Evolutionary conservation across 1,140 invertebrate species (phyloP), one percentile per base, ranked within the genome.

Genomic region (Lepidurus apus): DNA sequence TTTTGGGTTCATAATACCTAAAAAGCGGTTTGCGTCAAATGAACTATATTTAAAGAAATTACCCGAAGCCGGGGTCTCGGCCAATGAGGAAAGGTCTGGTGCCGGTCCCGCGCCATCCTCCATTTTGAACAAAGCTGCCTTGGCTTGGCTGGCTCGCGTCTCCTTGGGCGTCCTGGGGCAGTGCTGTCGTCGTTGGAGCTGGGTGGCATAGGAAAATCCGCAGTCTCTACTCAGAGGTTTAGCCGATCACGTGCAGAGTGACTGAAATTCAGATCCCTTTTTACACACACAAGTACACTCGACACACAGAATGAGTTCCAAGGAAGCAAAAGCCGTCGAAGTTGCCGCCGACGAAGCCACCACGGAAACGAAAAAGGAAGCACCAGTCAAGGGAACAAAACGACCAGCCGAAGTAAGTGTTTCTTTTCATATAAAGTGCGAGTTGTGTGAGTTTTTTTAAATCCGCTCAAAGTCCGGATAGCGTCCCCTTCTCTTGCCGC

Each of bases 321-420:
- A 79, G 78, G 78, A 79, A 79, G 73, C 73, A 42, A 79, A 73
- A 74, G 73, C 65, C 24, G 34, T 34, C 34, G 78, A 79, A 79
- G 78, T 79, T 74, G 78, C 43, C 43, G 78, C 78, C n/a, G 78
- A 79, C 44, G 78, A 79, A 77, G 76, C 65, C 42, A 77, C 65
- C 73, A 74, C 78, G 73, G 73, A 43, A 43, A 74, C 74, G 24
- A 74, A 74, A 43, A 79, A 79, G 44, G 75, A 79, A 74, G 78
- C 42, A 42, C 44, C 78, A 75, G 74, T 74, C 73, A 79, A 79
- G 75, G 78, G 78, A 42, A 79, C 78, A 26, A 79, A 79, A 74
- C 42, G 78, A 74, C 73, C 78, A 79, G 78, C 78, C 44, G 78
- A 79, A 74, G 78, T 79, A 74, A 74, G 78, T 79, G 42, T 10